These are phyloP conservation scores for Tetrax tetrax DNA, from an alignment of 2,113 vertebrate genomes.

Conservation along the genomic window DNA sequence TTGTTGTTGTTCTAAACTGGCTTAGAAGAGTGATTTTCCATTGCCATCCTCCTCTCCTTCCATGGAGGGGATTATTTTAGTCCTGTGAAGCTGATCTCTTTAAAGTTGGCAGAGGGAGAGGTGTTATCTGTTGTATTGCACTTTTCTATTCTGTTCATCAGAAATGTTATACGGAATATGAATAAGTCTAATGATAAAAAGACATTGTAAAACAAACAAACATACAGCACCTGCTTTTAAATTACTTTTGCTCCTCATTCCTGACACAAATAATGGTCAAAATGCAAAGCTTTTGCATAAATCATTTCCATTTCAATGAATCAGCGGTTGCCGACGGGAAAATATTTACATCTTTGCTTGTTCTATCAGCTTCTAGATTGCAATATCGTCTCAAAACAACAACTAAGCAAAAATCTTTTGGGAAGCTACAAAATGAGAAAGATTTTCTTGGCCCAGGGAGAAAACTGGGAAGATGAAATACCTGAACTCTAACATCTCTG, in stretches of 20 bases:
- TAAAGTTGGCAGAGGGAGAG: neutral
- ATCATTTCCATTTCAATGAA: slow-evolving; percentile 36
- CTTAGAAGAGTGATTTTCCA: neutral
- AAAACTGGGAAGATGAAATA: neutral
- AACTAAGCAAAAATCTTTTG: slow-evolving; percentile 7
- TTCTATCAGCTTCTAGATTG: neutral
- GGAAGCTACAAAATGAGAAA: neutral
- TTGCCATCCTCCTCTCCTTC: neutral
- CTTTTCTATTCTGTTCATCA: neutral
- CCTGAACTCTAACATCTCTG: neutral
- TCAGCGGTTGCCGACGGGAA: neutral
- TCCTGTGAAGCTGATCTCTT: neutral
- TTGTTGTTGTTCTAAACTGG: neutral
- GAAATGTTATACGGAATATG: neutral
- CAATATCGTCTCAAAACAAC: neutral
- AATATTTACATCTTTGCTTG: slow-evolving; percentile 30
- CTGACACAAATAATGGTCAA: neutral
- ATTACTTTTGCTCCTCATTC: neutral
- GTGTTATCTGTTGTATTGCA: neutral
- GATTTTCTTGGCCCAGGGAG: neutral
- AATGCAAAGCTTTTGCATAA: neutral
- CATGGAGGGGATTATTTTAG: neutral
- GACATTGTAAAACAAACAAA: slow-evolving; percentile 16
- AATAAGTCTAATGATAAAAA: slow-evolving; percentile 2
- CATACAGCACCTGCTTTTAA: neutral